Conservation (phyloP, 2,888 invertebrate genomes). For the Norana najaformis region DNA sequence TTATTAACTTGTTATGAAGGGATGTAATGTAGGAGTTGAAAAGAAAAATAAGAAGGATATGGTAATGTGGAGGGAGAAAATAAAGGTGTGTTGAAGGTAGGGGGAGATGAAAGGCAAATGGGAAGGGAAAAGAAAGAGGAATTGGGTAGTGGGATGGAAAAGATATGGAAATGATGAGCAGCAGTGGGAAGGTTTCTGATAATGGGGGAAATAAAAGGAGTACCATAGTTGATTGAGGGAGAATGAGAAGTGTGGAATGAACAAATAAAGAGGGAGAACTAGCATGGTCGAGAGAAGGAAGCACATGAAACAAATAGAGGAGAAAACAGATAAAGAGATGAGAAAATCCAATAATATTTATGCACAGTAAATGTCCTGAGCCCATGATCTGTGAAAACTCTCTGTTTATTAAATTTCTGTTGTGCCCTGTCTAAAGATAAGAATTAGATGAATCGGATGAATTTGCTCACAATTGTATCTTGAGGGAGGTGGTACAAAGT, state of each 20-base stretch:
- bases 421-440: neutral
- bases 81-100: neutral
- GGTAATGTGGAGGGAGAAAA: neutral
- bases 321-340: too few relatives aligned
- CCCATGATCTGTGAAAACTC: neutral
- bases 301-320: too few relatives aligned
- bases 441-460: neutral
- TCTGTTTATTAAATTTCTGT: neutral
- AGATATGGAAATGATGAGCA: neutral
- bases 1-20: too few relatives aligned
- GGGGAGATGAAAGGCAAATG: neutral
- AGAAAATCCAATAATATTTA: too few relatives aligned
- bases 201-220: too few relatives aligned
- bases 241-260: too few relatives aligned
- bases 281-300: too few relatives aligned
- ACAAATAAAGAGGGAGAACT: too few relatives aligned
- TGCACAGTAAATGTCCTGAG: neutral
- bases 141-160: neutral
- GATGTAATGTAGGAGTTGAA: neutral
- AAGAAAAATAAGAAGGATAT: neutral
- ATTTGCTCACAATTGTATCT: neutral
- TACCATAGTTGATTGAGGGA: too few relatives aligned
- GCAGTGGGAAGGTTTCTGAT: too few relatives aligned
- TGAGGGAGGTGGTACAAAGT: too few relatives aligned
- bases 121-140: neutral